Base-by-base conservation (phyloP, 2,797 vertebrate genomes). In the Tauraco hartlaubi region DNA sequence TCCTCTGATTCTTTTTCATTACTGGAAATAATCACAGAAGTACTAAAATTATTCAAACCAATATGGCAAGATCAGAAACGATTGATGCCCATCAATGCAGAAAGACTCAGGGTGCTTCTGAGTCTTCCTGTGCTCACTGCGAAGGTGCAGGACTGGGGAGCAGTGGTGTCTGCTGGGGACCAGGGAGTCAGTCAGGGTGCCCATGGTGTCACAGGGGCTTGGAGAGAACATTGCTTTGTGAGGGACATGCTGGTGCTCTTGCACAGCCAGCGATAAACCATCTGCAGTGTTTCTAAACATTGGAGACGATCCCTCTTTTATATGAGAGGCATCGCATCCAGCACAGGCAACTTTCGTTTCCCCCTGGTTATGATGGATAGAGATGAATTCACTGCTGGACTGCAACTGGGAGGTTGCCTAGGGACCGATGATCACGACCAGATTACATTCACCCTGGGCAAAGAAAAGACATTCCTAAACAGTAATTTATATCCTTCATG, bases 401-500 rank as follows among this genome's bases (percentile, higher is more conserved):
- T 94, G 88, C 37, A 90, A 51, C 66, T 81, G 86, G 77, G 90
- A 96, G 48, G 80, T 94, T 96, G 91, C 94, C 79, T 96, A 94
- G 96, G 94, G 90, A 92, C 82, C 19, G 29, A 67, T 94, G 94
- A 96, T 96, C 87, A 88, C 28, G 90, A 76, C 85, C 92, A 94
- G 95, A 94, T 95, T 97, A 92, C 76, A 92, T 95, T 95, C 82
- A 92, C 63, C 63, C 79, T 92, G 85, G 69, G 94, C 89, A 96
- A 83, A 92, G 89, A 94, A 94, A 95, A 69, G 88, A 95, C 95
- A 94, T 94, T 96, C 94, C 92, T 95, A 82, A 91, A 69, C 66
- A 90, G 93, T 96, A 94, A 96, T 96, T 94, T 97, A 95, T 96
- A 96, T 94, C 85, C 85, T 88, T 95, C 89, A 69, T 86, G 90